Evolutionary conservation across 2,797 vertebrate species (phyloP), one percentile per base, ranked within the genome.

Genomic region (Malurus leucopterus): DNA sequence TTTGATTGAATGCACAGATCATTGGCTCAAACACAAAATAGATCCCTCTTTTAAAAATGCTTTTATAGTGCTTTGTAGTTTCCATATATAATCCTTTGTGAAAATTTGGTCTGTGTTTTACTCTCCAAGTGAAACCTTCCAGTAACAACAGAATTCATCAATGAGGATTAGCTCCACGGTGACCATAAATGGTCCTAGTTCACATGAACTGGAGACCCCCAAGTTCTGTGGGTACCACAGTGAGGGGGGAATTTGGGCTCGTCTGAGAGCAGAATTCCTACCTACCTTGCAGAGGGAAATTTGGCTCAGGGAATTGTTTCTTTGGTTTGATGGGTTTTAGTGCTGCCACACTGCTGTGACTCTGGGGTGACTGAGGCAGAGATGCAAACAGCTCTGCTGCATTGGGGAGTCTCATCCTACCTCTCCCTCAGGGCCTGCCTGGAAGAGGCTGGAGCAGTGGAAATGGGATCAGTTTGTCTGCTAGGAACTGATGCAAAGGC

Each of bases 351-450:
- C 54, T 57, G 22, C 21, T 29, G 22, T 32, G 54, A 13, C 61
- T 51, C 23, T 4, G 17, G 22, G 49, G 11, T 41, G 79, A 29
- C 34, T 15, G 3, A 30, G 47, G 11, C 65, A 4, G 24, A 30
- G 59, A 19, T 55, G 59, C 57, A 29, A 34, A 6, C 2, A 3
- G 32, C 47, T 34, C 14, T 9, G 50, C 76, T 64, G 49, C 6
- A 1, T 14, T 8, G 2, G 27, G 8, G 5, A 8, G 2, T 57
- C 3, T 3, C 16, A 13, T 15, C 40, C 67, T 18, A 38, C 44
- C 44, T 76, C 15, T 49, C 24, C 53, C 32, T 41, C 22, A 1
- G 77, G 27, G 22, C 27, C 57, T 61, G 63, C 32, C 47, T 46
- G n/a, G 34, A 23, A n/a, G 57, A 51, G 68, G 21, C 67, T 0